Evolutionary conservation across 2,888 invertebrate genomes (phyloP).

Genomic region (Pomacea canaliculata): DNA sequence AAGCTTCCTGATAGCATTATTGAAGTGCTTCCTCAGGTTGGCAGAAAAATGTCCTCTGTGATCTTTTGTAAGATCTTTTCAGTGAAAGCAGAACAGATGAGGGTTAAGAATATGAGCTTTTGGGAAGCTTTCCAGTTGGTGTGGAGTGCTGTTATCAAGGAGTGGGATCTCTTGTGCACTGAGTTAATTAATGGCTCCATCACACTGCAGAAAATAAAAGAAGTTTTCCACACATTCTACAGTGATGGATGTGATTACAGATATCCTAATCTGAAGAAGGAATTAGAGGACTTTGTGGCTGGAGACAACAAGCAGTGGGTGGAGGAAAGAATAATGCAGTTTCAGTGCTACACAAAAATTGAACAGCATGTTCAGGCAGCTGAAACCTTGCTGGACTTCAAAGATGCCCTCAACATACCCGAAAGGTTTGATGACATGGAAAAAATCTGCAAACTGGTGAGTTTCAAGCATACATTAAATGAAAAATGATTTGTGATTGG

Average conservation of each 20-base stretch:
- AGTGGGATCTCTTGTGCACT: constrained; percentile 22
- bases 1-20: constrained; percentile 3
- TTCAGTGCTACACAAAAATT: constrained; percentile 35
- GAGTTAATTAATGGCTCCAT: constrained; percentile 23
- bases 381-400: constrained; percentile 34
- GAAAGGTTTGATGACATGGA: constrained; percentile 38
- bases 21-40: constrained; percentile 5
- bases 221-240: constrained; percentile 19
- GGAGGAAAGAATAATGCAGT: constrained; percentile 33
- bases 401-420: constrained; percentile 27
- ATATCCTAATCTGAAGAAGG: constrained; percentile 14
- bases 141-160: constrained; percentile 14
- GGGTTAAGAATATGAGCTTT: not conserved
- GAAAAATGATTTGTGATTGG: too few relatives aligned
- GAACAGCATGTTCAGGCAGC: constrained; percentile 38
- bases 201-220: constrained; percentile 15
- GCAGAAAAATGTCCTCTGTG: not conserved
- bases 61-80: constrained; percentile 11
- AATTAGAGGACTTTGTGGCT: constrained; percentile 20
- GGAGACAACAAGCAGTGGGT: constrained; percentile 18
- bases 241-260: constrained; percentile 1
- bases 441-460: constrained; percentile 25
- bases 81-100: not conserved
- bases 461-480: not conserved
- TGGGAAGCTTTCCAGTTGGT: constrained; percentile 17